A percentile compares a stretch with the other conserved stretches of the same genome.
Evolutionary conservation across 2,797 vertebrate genomes (phyloP).

Genomic region (Poecile montanus): DNA sequence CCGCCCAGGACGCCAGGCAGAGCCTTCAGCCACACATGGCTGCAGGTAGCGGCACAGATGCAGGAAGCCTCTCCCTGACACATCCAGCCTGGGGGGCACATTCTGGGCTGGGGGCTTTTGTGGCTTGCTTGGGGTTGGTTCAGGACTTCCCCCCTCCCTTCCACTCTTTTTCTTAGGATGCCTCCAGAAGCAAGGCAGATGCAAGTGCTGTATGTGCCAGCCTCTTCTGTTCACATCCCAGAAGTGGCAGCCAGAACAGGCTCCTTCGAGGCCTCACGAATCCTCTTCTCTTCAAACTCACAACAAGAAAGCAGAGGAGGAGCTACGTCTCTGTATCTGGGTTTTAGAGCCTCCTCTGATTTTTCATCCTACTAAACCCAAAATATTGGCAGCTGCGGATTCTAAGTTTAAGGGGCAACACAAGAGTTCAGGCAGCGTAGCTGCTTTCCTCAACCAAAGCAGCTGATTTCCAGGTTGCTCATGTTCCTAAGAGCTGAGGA

Average conservation of each 20-base stretch:
- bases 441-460: not conserved
- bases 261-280: not conserved
- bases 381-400: not conserved
- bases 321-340: not conserved
- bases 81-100: not conserved
- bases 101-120: not conserved
- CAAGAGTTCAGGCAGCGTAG: not conserved
- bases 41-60: not conserved
- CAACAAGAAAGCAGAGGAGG: not conserved
- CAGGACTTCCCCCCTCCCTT: not conserved
- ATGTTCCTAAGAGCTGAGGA: not conserved
- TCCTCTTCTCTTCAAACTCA: not conserved
- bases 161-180: not conserved
- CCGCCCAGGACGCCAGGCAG: conserved; percentile 7
- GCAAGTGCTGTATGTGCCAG: not conserved
- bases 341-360: not conserved
- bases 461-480: not conserved
- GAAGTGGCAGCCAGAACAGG: not conserved
- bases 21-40: conserved; percentile 55
- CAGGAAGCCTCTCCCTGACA: conserved; percentile 8
- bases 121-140: not conserved
- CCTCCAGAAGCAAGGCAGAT: not conserved
- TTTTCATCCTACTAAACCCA: not conserved
- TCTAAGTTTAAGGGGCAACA: not conserved
- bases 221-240: not conserved